phyloP scores from a whole-genome alignment of 2,888 invertebrate genomes.

The Oscheius onirici region DNA sequence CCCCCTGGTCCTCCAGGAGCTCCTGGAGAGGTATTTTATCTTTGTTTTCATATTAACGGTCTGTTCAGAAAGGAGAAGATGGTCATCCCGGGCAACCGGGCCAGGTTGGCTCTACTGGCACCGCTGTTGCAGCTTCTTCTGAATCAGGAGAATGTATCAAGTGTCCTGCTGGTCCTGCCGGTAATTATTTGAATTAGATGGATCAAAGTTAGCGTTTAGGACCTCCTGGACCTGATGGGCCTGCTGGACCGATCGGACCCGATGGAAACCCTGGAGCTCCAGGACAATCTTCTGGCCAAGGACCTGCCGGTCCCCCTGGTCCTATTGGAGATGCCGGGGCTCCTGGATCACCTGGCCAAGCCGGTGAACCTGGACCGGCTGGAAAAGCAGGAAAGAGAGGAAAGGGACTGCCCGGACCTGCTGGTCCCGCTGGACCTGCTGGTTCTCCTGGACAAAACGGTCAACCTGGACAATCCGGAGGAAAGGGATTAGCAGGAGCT shows the following conservation, averaged over 20 bases:
- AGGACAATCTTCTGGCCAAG: too few species aligned
- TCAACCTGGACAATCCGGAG: slow-evolving; percentile 13
- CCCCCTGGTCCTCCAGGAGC: slow-evolving; percentile 33
- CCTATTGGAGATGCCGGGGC: neutral
- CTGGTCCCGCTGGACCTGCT: slow-evolving; percentile 38
- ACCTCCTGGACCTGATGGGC: slow-evolving; percentile 36
- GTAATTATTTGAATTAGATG: slow-evolving; percentile 33
- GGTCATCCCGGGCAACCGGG: slow-evolving; percentile 36
- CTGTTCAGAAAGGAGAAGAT: neutral
- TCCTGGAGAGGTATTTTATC: neutral
- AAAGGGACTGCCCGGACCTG: neutral
- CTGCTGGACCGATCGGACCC: neutral
- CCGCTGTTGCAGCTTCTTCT: slow-evolving; percentile 32
- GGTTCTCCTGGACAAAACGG: slow-evolving; percentile 30
- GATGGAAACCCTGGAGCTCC: neutral
- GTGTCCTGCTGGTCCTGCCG: slow-evolving; percentile 42
- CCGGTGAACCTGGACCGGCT: neutral
- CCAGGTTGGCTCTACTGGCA: slow-evolving; percentile 38
- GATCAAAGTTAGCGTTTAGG: slow-evolving; percentile 27
- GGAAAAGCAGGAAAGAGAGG: neutral
- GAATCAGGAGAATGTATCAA: slow-evolving; percentile 34
- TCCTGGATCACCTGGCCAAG: neutral
- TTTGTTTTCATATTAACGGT: neutral
- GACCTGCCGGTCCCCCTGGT: neutral
- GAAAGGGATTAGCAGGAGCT: neutral